Percentiles rank a stretch among this genome's conserved stretches.
phyloP scores from a whole-genome alignment of 2,888 invertebrate genomes.

The Pristionchus maxplancki region DNA sequence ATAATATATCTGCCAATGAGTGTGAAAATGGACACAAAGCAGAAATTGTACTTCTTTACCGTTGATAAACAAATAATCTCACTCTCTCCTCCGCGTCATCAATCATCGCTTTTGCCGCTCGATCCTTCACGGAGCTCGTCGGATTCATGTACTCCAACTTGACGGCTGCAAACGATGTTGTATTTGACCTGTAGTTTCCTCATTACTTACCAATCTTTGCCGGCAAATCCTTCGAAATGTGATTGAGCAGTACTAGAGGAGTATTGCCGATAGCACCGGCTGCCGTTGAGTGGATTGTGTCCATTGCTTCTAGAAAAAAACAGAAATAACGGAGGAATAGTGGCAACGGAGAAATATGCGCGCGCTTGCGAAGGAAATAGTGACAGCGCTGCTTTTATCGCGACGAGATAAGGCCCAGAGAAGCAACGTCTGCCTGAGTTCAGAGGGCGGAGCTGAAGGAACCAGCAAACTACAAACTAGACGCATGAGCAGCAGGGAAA shows the following conservation, averaged over 20 bases:
- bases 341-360: background rate
- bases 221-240: background rate
- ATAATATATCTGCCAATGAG: background rate
- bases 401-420: background rate
- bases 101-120: constrained; percentile 74
- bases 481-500: background rate
- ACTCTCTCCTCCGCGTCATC: constrained; percentile 62
- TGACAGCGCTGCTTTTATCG: background rate
- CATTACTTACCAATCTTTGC: constrained; percentile 39
- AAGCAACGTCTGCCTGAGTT: background rate
- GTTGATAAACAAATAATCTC: too few relatives aligned
- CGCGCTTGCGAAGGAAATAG: too few relatives aligned
- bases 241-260: background rate
- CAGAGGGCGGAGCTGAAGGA: background rate
- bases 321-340: background rate
- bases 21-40: too few relatives aligned
- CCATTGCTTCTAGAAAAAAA: background rate
- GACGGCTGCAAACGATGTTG: constrained; percentile 62
- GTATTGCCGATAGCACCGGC: background rate
- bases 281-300: background rate
- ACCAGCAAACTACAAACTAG: background rate
- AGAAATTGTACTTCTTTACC: too few relatives aligned
- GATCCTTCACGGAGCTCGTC: constrained; percentile 74
- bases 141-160: constrained; percentile 77
- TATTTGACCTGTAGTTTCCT: too few relatives aligned